Conservation (phyloP, 2,113 vertebrate genomes). For the Elachura formosa region DNA sequence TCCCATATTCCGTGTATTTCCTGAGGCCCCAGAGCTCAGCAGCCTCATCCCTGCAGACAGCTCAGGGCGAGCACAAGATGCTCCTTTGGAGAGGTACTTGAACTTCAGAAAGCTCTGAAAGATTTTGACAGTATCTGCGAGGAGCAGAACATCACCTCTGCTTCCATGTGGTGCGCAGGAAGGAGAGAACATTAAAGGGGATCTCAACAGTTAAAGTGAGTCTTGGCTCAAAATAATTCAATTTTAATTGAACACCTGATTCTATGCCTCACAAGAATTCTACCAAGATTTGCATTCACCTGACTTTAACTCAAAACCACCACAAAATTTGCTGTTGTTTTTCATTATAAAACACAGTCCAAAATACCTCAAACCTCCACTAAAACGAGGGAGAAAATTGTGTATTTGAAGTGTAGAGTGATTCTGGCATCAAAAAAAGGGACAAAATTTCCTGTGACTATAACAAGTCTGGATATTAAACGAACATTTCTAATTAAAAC, state of each 20-base stretch:
- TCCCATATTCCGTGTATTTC: background rate
- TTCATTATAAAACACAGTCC: background rate
- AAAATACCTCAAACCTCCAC: background rate
- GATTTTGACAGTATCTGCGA: background rate
- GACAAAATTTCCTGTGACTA: background rate
- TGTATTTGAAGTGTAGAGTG: background rate
- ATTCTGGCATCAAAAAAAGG: background rate
- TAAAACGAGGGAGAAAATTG: rapidly evolving
- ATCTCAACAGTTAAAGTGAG: background rate
- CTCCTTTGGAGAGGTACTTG: background rate
- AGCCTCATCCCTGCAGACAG: background rate
- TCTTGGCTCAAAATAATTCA: background rate
- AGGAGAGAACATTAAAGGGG: background rate
- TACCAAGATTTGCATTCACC: background rate
- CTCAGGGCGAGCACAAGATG: background rate
- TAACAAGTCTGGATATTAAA: background rate
- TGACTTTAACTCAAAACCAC: background rate
- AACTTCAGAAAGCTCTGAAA: background rate
- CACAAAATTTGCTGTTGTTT: background rate
- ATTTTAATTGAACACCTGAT: background rate
- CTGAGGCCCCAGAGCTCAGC: background rate
- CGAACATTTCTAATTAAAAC: background rate
- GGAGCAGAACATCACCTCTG: background rate
- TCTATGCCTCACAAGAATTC: background rate
- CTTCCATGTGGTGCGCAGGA: rapidly evolving